A percentile compares a stretch with the other conserved stretches of the same genome.
phyloP scores from a whole-genome alignment of 2,113 vertebrate species.

The Limanda limanda region DNA sequence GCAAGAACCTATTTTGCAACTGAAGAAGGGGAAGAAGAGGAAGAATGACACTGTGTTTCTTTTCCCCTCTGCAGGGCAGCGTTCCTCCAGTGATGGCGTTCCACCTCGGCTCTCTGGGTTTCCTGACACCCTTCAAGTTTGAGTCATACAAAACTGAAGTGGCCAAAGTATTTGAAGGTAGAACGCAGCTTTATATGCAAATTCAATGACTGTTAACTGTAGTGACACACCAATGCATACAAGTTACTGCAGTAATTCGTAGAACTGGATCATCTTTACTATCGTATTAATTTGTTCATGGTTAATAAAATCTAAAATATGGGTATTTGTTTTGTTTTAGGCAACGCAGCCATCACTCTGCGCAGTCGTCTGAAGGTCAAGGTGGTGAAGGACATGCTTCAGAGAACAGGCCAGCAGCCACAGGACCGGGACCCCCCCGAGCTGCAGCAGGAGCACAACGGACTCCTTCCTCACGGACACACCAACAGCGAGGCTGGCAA shows the following conservation, averaged over 20 bases:
- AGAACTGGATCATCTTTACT: background rate
- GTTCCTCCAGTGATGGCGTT: constrained; percentile 88
- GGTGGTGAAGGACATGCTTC: constrained; percentile 83
- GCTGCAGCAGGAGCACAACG: constrained; percentile 69
- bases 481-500: constrained; percentile 77
- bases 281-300: background rate
- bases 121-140: constrained; percentile 86
- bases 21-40: too few species aligned
- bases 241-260: background rate
- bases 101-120: constrained; percentile 85
- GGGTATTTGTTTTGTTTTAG: constrained; percentile 47
- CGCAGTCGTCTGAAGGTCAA: constrained; percentile 86
- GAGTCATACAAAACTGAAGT: constrained; percentile 85
- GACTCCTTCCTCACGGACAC: constrained; percentile 74
- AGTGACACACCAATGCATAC: background rate
- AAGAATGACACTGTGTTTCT: background rate
- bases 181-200: background rate
- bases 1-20: too few species aligned
- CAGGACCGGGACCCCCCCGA: constrained; percentile 33
- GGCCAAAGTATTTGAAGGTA: constrained; percentile 87
- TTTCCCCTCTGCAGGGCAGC: constrained; percentile 70
- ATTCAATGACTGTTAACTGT: background rate
- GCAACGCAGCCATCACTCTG: constrained; percentile 85
- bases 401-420: constrained; percentile 57
- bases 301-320: background rate